Evolutionary conservation across 2,888 invertebrate species (phyloP).

Genomic region (Himalopsyche japonica): DNA sequence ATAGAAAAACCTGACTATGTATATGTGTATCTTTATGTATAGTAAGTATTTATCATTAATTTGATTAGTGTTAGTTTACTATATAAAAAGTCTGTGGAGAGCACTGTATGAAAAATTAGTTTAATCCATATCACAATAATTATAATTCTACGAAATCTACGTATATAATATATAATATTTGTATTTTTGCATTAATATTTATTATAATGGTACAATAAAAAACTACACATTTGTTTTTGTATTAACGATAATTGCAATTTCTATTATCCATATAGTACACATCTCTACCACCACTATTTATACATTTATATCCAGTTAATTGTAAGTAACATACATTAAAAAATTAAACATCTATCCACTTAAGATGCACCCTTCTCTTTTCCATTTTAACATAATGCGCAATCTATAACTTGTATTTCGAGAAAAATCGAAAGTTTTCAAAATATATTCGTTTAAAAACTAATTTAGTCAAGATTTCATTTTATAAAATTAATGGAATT

Average conservation of each 20-base stretch:
- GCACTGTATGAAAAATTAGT: constrained; percentile 34
- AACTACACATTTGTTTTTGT: constrained; percentile 36
- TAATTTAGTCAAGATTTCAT: not conserved
- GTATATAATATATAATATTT: constrained; percentile 33
- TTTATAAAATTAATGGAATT: not conserved
- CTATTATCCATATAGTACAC: constrained; percentile 18
- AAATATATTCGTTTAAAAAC: not conserved
- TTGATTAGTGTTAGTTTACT: not conserved
- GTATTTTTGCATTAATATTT: constrained; percentile 29
- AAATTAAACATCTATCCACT: constrained; percentile 20
- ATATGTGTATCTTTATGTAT: not conserved
- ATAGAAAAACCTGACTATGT: constrained; percentile 27
- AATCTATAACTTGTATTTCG: not conserved
- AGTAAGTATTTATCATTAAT: constrained; percentile 10
- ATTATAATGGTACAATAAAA: constrained; percentile 36
- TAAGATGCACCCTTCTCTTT: not conserved
- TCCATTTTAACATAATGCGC: not conserved
- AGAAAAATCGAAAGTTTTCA: not conserved
- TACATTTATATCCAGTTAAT: constrained; percentile 9
- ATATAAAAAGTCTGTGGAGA: constrained; percentile 33
- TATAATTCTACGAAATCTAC: constrained; percentile 35
- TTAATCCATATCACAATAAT: constrained; percentile 35
- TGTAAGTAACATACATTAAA: constrained; percentile 4
- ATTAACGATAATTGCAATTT: constrained; percentile 35
- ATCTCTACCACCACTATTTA: constrained; percentile 21